Conservation (phyloP, 2,113 vertebrate species). For the Malaclemys terrapin region DNA sequence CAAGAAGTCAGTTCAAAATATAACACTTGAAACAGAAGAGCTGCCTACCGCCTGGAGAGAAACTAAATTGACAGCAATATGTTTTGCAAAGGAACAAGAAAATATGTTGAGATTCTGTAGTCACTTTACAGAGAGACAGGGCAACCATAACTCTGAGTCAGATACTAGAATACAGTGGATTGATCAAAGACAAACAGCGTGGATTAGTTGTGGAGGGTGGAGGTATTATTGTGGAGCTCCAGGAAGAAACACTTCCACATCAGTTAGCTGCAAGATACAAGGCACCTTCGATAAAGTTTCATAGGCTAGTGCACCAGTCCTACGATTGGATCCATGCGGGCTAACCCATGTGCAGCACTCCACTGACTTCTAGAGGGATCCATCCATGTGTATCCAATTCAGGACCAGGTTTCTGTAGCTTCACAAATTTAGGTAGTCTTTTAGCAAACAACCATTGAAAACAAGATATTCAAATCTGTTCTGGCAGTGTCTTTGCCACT, state of each 20-base stretch:
- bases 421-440: neutral
- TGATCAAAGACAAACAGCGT: neutral
- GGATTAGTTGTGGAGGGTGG: neutral
- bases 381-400: neutral
- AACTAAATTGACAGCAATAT: neutral
- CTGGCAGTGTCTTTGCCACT: neutral
- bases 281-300: neutral
- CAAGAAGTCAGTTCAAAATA: neutral
- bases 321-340: neutral
- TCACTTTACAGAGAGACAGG: neutral
- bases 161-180: neutral
- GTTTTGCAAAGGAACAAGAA: neutral
- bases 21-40: neutral
- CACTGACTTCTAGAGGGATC: neutral
- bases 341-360: neutral
- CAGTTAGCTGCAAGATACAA: neutral
- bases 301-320: neutral
- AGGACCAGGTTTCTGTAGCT: neutral
- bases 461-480: neutral
- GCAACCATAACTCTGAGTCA: neutral
- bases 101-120: neutral
- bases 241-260: neutral
- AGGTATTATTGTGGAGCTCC: neutral
- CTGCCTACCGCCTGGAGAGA: neutral
- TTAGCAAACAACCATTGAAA: neutral